Base-by-base conservation (phyloP, 2,797 vertebrate genomes). In the Stomatorhinus walkeri region DNA sequence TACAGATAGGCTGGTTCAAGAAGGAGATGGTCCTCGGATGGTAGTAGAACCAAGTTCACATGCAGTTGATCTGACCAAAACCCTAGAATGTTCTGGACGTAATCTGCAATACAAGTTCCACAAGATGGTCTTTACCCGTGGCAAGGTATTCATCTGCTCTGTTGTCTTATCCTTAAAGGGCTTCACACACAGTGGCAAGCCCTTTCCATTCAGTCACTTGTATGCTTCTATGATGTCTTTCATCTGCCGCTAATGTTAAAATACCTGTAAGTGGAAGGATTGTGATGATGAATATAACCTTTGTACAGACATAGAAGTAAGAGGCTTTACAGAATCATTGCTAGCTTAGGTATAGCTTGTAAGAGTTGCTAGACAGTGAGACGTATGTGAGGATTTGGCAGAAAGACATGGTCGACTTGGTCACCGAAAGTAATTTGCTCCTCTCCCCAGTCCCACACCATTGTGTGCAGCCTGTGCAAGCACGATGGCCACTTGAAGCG, bases 381-480 rank as follows among this genome's bases (percentile, higher is more conserved):
- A 72, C 3, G 12, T 3, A 10, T 3, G 28, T 54, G 12, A 48
- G 59, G 59, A 54, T 16, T 28, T n/a, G 40, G 59, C n/a, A n/a
- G 64, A 72, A 22, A 5, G 0, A 68, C n/a, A 3, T 48, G 56
- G 19, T 28, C 4, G 24, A 36, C 24, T 32, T 36, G 1, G 3
- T 64, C 54, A 43, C 36, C 9, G 9, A 22, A 9, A 36, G 3
- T 46, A 19, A 64, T 0, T 85, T 56, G 90, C 51, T 89, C 89
- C 81, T 94, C 24, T 93, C 88, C 91, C 4, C 89, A 99, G 98
- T 95, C 96, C 89, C 97, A 97, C 91, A 96, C 95, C 87, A 94
- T 98, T 22, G 97, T 99, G 81, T 99, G 98, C 93, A 96, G 96
- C 91, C 94, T 99, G 90, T 99, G 98, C 92, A 99, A 97, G 92